Evolutionary conservation across 1,140 invertebrate genomes (phyloP), one percentile per base, ranked within the genome.

Genomic region (Planococcus citri): DNA sequence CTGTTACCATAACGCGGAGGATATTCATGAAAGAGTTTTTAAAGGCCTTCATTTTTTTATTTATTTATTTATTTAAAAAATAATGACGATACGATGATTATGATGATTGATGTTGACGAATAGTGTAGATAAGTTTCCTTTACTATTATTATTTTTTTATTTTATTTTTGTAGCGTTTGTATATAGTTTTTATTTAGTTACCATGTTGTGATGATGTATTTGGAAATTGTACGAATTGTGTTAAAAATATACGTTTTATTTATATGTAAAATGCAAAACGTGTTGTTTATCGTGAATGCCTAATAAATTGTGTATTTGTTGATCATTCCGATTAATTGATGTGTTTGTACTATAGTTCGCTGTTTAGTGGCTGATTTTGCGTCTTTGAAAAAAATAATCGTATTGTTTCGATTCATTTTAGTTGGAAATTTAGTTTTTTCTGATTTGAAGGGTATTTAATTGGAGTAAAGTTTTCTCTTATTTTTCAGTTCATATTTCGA

Each of bases 151-250:
- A 24, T n/a, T 58, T 64, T 51, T 51, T 51, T 51, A 17, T 51
- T 51, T 51, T 20, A 17, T 51, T 51, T 51, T 51, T 51, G 12
- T 51, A 51, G 41, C 41, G 41, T 64, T 27, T 64, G 60, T 64
- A 64, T 64, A 64, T 64, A 64, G 60, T 25, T 64, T 64, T 64
- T 64, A 9, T 64, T 64, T 64, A 64, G 60, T 64, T 64, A 64
- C 60, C 60, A 64, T 64, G 21, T 64, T 64, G 60, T 64, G 60
- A 64, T 64, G 60, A 64, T 25, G 21, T 64, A 64, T 64, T n/a
- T 27, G 60, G 60, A 64, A 64, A 25, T 64, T 64, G 60, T 64
- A 51, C 41, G 41, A 51, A 51, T 51, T 51, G 41, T 51, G 41
- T 51, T 51, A 9, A 20, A 51, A 51, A 51, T 51, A 51, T 51